A percentile compares a stretch with the other conserved stretches of the same genome.
phyloP scores from a whole-genome alignment of 2,113 vertebrate genomes.

The Toxostoma redivivum region DNA sequence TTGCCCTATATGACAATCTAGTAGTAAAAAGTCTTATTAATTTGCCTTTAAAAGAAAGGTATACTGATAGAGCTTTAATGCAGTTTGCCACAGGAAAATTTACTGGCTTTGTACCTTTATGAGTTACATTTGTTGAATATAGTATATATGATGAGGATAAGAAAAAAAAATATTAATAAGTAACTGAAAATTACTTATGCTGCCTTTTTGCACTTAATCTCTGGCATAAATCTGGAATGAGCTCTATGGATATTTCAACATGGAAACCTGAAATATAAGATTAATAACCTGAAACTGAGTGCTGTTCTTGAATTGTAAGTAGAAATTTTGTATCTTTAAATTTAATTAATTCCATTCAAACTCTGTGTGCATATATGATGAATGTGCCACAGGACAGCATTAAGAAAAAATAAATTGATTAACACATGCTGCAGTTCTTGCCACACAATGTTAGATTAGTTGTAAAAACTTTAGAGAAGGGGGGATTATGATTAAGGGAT shows the following conservation, averaged over 20 bases:
- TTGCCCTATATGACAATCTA: not conserved
- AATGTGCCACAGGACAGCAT: not conserved
- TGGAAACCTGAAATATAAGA: slow-evolving; percentile 26
- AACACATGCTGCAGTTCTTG: not conserved
- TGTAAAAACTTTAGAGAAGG: not conserved
- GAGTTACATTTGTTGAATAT: slow-evolving; percentile 55
- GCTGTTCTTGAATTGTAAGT: slow-evolving; percentile 38
- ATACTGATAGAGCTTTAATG: slow-evolving; percentile 38
- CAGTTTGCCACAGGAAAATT: slow-evolving; percentile 57
- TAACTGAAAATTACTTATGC: slow-evolving; percentile 54
- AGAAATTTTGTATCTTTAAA: slow-evolving; percentile 42
- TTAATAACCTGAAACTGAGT: slow-evolving; percentile 34
- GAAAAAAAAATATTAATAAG: slow-evolving; percentile 41
- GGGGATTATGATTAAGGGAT: not conserved
- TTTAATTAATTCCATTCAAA: slow-evolving; percentile 45
- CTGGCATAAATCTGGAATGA: slow-evolving; percentile 40
- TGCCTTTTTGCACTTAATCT: slow-evolving; percentile 49
- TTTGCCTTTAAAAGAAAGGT: slow-evolving; percentile 13
- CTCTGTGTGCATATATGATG: not conserved
- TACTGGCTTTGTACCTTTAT: slow-evolving; percentile 52
- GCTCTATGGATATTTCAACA: slow-evolving; percentile 9
- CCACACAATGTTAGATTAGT: not conserved
- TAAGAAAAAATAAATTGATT: slow-evolving; percentile 4
- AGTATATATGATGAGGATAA: slow-evolving; percentile 60
- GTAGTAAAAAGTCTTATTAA: slow-evolving; percentile 6